Conservation (phyloP, 2,113 vertebrate genomes). For the Chamaea fasciata region DNA sequence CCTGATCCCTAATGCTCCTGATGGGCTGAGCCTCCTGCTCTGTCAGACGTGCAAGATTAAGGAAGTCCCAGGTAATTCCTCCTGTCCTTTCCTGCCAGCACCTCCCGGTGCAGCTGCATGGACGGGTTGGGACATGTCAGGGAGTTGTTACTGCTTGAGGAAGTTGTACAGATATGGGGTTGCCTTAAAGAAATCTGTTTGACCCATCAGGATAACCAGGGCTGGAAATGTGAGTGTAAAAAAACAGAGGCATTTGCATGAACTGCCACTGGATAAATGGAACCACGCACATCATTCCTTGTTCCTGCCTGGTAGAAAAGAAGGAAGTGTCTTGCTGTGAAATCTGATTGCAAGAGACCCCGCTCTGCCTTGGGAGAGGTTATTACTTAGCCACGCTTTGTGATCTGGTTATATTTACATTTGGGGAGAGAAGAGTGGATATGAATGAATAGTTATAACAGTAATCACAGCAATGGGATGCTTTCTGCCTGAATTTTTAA, state of each 20-base stretch:
- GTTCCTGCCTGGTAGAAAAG: neutral
- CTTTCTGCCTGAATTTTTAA: neutral
- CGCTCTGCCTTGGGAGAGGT: neutral
- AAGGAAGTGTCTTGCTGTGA: neutral
- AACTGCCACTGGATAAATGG: neutral
- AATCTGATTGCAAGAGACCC: neutral
- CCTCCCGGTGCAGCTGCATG: rapidly evolving
- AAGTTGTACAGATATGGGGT: neutral
- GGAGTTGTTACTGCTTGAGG: neutral
- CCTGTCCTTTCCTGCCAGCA: neutral
- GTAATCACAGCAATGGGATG: neutral
- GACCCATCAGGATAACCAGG: neutral
- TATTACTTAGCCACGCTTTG: neutral
- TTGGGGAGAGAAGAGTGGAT: neutral
- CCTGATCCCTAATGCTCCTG: neutral
- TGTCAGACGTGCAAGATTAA: neutral
- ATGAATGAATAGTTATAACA: neutral
- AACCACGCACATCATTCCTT: rapidly evolving
- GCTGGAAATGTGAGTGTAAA: neutral
- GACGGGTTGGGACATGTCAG: neutral
- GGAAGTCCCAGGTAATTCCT: neutral
- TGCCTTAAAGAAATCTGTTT: neutral
- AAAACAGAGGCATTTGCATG: rapidly evolving
- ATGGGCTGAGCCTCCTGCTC: neutral
- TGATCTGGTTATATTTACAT: neutral